These are phyloP conservation scores for Eilema depressum DNA, from an alignment of 2,888 invertebrate genomes.

Conservation along the genomic window DNA sequence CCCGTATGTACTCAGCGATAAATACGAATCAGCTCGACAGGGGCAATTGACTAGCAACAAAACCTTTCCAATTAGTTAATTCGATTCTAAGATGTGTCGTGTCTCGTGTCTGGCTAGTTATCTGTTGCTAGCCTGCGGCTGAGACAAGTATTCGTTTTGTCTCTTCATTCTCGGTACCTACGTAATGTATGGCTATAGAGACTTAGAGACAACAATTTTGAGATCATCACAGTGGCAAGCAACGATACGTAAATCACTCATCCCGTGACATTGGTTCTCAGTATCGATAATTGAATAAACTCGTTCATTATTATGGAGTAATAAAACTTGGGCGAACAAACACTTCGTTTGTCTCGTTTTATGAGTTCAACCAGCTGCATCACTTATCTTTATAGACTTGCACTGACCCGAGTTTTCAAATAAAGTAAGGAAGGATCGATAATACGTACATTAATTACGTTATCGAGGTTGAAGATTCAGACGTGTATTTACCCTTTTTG, in stretches of 20 bases:
- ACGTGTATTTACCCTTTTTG: conserved; percentile 15
- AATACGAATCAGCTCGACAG: conserved; percentile 72
- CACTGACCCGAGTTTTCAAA: conserved; percentile 71
- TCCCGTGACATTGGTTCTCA: conserved; percentile 75
- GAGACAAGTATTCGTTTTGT: conserved; percentile 15
- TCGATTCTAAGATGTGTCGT: conserved; percentile 57
- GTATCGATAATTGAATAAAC: conserved; percentile 84
- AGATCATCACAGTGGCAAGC: conserved; percentile 53
- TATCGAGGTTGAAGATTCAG: conserved; percentile 25
- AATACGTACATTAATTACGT: conserved; percentile 31
- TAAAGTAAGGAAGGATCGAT: conserved; percentile 39
- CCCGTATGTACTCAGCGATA: conserved; percentile 63
- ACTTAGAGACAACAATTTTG: conserved; percentile 39
- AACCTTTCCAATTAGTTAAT: conserved; percentile 76
- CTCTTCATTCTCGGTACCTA: conserved; percentile 8
- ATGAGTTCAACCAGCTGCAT: conserved; percentile 81
- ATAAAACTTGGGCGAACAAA: conserved; percentile 77
- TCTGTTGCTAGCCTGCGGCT: conserved; percentile 49
- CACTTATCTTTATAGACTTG: conserved; percentile 64
- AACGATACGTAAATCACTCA: conserved; percentile 73
- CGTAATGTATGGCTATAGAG: conserved; percentile 23
- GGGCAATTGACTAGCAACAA: conserved; percentile 74
- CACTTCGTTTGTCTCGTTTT: conserved; percentile 77
- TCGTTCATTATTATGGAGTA: conserved; percentile 80
- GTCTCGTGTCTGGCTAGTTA: conserved; percentile 50